Percentiles rank a stretch among this genome's conserved stretches.
phyloP scores from a whole-genome alignment of 2,797 vertebrate species.

The Schizothorax lantsangensis region DNA sequence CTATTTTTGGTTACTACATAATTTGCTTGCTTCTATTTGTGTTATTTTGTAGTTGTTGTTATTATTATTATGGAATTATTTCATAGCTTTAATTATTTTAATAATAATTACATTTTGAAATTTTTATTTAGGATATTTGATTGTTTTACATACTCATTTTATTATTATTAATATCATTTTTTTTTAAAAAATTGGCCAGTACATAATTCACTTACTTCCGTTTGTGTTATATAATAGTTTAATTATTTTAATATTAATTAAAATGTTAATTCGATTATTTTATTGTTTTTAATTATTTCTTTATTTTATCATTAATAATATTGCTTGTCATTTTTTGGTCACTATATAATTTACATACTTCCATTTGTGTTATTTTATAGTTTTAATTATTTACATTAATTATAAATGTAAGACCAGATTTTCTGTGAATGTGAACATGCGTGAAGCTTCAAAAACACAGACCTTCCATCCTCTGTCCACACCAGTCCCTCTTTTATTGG shows the following conservation, averaged over 20 bases:
- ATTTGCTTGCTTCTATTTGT: background rate
- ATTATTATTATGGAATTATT: background rate
- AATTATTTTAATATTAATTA: background rate
- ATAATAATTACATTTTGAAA: background rate
- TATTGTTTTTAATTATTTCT: background rate
- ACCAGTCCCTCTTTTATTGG: constrained; percentile 32
- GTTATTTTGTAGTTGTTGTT: background rate
- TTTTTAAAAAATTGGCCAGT: background rate
- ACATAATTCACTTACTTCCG: background rate
- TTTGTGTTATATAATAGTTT: background rate
- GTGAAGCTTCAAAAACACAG: background rate
- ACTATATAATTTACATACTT: too few species aligned
- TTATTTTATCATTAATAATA: background rate
- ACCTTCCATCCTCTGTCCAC: background rate
- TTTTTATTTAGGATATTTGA: background rate
- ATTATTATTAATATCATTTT: background rate
- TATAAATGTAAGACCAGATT: background rate
- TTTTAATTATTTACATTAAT: background rate
- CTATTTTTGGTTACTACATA: background rate
- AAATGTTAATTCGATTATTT: background rate
- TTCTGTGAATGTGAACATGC: background rate
- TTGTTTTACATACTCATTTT: background rate
- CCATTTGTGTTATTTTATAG: background rate
- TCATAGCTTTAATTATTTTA: background rate
- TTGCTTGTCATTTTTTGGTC: background rate